These are phyloP conservation scores for Drosophila albomicans DNA, from an alignment of 1,140 invertebrate species.

Conservation along the genomic window DNA sequence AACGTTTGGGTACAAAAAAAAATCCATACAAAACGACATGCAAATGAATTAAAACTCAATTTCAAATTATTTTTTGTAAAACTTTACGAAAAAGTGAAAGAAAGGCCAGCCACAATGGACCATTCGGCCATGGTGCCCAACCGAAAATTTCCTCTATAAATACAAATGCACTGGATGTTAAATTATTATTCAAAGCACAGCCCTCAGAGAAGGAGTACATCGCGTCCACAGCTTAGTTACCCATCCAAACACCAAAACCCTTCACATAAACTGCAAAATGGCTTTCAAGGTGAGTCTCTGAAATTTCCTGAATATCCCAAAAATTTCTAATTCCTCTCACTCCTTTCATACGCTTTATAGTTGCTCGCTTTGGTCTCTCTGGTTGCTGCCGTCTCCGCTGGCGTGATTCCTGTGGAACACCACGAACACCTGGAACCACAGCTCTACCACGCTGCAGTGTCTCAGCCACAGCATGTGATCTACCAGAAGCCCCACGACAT, in stretches of 20 bases:
- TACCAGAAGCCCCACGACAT: slow-evolving; percentile 73
- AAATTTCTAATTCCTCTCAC: neutral
- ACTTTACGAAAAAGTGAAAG: slow-evolving; percentile 75
- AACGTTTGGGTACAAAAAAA: slow-evolving; percentile 43
- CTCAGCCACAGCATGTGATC: slow-evolving; percentile 66
- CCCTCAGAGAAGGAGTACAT: slow-evolving; percentile 74
- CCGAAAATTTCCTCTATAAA: slow-evolving; percentile 74
- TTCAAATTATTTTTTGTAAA: slow-evolving; percentile 57
- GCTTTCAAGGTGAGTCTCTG: slow-evolving; percentile 75
- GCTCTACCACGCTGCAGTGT: slow-evolving; percentile 44
- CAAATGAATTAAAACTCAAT: slow-evolving; percentile 71
- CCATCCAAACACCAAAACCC: slow-evolving; percentile 42
- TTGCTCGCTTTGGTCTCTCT: slow-evolving; percentile 61
- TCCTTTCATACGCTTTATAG: slow-evolving; percentile 14
- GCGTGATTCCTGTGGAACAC: slow-evolving; percentile 69
- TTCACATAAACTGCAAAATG: slow-evolving; percentile 63
- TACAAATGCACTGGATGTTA: slow-evolving; percentile 66
- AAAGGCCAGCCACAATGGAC: slow-evolving; percentile 67
- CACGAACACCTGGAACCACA: slow-evolving; percentile 53
- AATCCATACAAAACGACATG: slow-evolving; percentile 54
- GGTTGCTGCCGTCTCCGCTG: slow-evolving; percentile 65
- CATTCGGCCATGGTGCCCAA: slow-evolving; percentile 37
- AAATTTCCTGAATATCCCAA: neutral
- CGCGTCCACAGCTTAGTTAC: slow-evolving; percentile 40
- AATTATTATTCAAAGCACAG: slow-evolving; percentile 82